Base-by-base conservation (phyloP, 2,113 vertebrate species). In the Dicentrarchus labrax region DNA sequence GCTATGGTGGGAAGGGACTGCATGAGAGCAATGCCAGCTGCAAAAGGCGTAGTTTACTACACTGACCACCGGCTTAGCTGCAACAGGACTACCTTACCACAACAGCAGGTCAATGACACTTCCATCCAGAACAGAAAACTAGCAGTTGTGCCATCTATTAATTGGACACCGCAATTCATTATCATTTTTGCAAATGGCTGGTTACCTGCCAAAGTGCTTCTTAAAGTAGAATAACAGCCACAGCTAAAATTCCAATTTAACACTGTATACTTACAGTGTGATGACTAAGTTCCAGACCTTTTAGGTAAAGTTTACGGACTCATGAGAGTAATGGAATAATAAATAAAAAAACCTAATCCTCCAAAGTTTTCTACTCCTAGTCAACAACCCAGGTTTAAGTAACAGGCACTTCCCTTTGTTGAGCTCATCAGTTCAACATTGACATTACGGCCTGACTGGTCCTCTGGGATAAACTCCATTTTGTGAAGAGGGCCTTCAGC, bases 1-100 rank as follows among this genome's bases (percentile, higher is more conserved):
- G 56, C 48, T 17, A 39, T 3, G 50, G 12, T 43, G 54, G 36
- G 53, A 17, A 36, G 53, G 21, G 30, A 56, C 30, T 45, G 36
- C 65, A 82, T 83, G 84, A n/a, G 78, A 86, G 43, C 39, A 48
- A 8, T 4, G 47, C 48, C 89, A 91, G 69, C 85, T 84, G 74
- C 41, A 61, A 43, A 62, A 56, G 38, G 69, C 0, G 22, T 30
- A 22, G 22, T 67, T 17, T 9, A 47, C 68, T 73, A 53, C 60
- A 76, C 22, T 17, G 22, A 62, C 73, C 30, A 45, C 38, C 6
- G 3, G 17, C 21, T 67, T 30, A 54, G 30, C 54, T 72, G 39
- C 30, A 67, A 41, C 45, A 47, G 11, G 81, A 56, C 13, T 13
- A 41, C 24, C 22, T 66, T 21, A 54, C 53, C 22, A 50, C 45